phyloP scores from a whole-genome alignment of 1,140 invertebrate genomes.

The Vanessa atalanta region DNA sequence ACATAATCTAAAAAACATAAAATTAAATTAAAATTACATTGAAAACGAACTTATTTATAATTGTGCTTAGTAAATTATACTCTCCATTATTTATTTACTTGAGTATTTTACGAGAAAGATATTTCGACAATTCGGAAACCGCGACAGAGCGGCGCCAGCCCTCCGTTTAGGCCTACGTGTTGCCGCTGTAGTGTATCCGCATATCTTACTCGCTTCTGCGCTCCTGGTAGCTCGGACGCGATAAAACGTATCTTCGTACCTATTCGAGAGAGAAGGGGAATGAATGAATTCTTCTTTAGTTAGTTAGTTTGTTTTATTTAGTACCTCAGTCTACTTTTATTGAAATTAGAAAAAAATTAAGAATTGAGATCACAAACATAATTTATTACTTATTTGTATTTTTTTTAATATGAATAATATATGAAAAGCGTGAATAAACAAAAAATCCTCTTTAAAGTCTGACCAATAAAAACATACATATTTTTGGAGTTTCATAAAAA shows the following conservation, averaged over 20 bases:
- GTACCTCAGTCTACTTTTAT: too few relatives aligned
- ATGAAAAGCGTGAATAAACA: too few relatives aligned
- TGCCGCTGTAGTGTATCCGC: conserved; percentile 2
- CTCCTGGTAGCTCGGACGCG: conserved; percentile 28
- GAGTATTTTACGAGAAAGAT: conserved; percentile 26
- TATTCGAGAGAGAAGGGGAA: conserved; percentile 13
- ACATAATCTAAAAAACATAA: not conserved
- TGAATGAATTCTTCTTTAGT: not conserved
- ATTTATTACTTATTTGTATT: too few relatives aligned
- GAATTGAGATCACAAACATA: too few relatives aligned
- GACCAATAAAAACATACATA: too few relatives aligned
- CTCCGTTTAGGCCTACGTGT: conserved; percentile 33
- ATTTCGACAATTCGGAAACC: conserved; percentile 19
- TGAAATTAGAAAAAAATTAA: too few relatives aligned
- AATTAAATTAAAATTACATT: too few relatives aligned
- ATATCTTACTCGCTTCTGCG: conserved; percentile 20
- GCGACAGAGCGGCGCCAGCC: conserved; percentile 32
- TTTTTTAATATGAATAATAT: too few relatives aligned
- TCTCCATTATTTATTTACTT: conserved; percentile 1
- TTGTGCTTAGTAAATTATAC: not conserved
- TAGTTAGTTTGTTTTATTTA: too few relatives aligned
- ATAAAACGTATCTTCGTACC: conserved; percentile 21
- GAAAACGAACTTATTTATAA: not conserved
- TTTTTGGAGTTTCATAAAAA: too few relatives aligned
- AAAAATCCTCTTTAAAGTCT: too few relatives aligned